Evolutionary conservation across 23 tunicate genomes (phyloP).

Genomic region (Trididemnum miniatum): DNA sequence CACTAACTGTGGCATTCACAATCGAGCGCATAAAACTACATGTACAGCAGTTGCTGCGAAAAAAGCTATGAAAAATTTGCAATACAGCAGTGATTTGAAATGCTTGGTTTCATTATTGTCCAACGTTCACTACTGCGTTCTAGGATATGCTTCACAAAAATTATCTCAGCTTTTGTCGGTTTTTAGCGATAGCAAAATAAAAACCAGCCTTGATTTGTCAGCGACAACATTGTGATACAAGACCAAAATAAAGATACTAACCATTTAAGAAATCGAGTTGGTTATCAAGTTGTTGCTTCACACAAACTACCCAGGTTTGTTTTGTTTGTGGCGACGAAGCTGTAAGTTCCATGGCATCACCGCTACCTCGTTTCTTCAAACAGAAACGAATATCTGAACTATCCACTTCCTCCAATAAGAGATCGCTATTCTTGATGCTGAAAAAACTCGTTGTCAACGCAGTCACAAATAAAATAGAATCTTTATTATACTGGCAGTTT

Average conservation of each 20-base stretch:
- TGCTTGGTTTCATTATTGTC: too few relatives aligned
- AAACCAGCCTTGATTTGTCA: not conserved
- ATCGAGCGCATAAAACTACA: too few relatives aligned
- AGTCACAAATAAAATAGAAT: not conserved
- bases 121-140: not conserved
- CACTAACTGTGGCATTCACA: too few relatives aligned
- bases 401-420: slow-evolving; percentile 34
- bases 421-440: slow-evolving; percentile 80
- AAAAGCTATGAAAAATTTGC: too few relatives aligned
- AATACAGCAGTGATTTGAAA: too few relatives aligned
- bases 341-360: slow-evolving; percentile 41
- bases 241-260: too few relatives aligned
- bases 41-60: too few relatives aligned
- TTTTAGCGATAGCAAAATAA: too few relatives aligned
- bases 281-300: slow-evolving; percentile 71
- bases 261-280: slow-evolving; percentile 82
- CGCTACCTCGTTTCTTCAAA: slow-evolving; percentile 26
- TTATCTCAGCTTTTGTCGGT: too few relatives aligned
- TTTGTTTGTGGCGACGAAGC: slow-evolving; percentile 34
- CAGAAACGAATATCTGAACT: slow-evolving; percentile 23
- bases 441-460: not conserved
- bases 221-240: not conserved
- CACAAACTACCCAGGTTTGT: slow-evolving; percentile 48
- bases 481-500: not conserved
- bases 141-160: too few relatives aligned